phyloP scores from a whole-genome alignment of 2,888 invertebrate species.

The Onchidella celtica region DNA sequence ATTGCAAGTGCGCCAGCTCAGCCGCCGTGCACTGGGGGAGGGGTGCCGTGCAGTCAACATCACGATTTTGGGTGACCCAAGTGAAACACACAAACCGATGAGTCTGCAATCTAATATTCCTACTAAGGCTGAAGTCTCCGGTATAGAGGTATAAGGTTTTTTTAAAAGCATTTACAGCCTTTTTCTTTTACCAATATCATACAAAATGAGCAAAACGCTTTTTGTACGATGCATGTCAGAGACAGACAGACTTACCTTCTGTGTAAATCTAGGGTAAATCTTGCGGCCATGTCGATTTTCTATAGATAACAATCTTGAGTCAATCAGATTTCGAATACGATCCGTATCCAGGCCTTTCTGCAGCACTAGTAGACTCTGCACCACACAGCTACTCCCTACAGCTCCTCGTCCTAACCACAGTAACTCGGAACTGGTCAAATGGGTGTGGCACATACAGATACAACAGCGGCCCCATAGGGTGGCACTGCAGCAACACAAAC shows the following conservation, averaged over 20 bases:
- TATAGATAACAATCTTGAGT: conserved; percentile 80
- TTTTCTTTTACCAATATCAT: too few species aligned
- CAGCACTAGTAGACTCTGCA: conserved; percentile 82
- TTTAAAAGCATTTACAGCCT: too few species aligned
- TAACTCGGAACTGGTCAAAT: conserved; percentile 80
- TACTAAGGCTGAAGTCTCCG: too few species aligned
- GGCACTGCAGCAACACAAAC: conserved; percentile 72
- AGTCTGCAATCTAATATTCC: too few species aligned
- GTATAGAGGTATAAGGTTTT: too few species aligned
- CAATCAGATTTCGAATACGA: conserved; percentile 81
- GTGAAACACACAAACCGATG: too few species aligned
- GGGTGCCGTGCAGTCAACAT: too few species aligned
- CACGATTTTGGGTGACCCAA: too few species aligned
- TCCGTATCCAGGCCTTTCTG: conserved; percentile 81
- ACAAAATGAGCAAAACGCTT: neutral
- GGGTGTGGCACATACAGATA: conserved; percentile 73
- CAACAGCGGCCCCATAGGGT: conserved; percentile 61
- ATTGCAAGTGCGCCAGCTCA: too few species aligned
- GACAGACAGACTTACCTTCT: conserved; percentile 66
- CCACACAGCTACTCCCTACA: conserved; percentile 70
- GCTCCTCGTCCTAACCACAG: conserved; percentile 81
- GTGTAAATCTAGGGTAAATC: conserved; percentile 81
- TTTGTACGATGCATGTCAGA: neutral
- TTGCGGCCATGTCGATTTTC: conserved; percentile 77
- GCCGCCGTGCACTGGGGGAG: too few species aligned